A percentile compares a stretch with the other conserved stretches of the same genome.
Conservation (phyloP, 2,888 invertebrate genomes). For the Pimpla rufipes region DNA sequence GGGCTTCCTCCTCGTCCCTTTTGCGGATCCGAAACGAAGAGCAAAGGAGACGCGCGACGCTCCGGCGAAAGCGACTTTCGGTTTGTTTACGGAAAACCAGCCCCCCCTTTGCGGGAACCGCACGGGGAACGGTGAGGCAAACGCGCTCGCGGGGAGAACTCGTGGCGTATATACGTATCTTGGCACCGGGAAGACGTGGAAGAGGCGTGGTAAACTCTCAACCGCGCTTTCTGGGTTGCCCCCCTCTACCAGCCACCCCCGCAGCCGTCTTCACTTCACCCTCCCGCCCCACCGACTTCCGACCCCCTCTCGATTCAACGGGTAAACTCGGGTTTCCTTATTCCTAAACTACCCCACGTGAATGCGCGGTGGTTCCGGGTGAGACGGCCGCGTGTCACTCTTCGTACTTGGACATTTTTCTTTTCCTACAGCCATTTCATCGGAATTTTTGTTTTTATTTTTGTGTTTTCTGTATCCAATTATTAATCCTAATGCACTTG, state of each 20-base stretch:
- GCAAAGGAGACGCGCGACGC: conserved; percentile 53
- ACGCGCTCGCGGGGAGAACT: conserved; percentile 25
- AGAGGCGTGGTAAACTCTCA: conserved; percentile 78
- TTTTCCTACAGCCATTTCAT: conserved; percentile 87
- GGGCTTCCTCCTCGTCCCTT: conserved; percentile 36
- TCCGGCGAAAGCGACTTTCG: conserved; percentile 74
- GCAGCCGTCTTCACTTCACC: conserved; percentile 46
- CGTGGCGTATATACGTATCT: conserved; percentile 13
- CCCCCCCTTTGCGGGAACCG: conserved; percentile 65
- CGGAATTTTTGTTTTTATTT: conserved; percentile 89
- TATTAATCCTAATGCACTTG: too few relatives aligned
- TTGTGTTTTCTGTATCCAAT: conserved; percentile 71
- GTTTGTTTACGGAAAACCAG: conserved; percentile 80
- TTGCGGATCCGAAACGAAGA: conserved; percentile 64
- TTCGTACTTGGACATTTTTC: not conserved
- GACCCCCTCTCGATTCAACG: conserved; percentile 38
- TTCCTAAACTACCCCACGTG: conserved; percentile 57
- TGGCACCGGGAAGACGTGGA: conserved; percentile 74
- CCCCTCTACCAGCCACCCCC: conserved; percentile 60
- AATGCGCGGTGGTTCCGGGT: conserved; percentile 25
- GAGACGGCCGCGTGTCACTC: not conserved
- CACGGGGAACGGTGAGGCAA: conserved; percentile 55
- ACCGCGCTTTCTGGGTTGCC: conserved; percentile 70
- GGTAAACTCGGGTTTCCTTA: conserved; percentile 67
- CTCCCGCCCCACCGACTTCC: not conserved